Percentiles rank a stretch among this genome's conserved stretches.
Evolutionary conservation across 1,140 invertebrate species (phyloP).

Genomic region (Ectropis grisescens): DNA sequence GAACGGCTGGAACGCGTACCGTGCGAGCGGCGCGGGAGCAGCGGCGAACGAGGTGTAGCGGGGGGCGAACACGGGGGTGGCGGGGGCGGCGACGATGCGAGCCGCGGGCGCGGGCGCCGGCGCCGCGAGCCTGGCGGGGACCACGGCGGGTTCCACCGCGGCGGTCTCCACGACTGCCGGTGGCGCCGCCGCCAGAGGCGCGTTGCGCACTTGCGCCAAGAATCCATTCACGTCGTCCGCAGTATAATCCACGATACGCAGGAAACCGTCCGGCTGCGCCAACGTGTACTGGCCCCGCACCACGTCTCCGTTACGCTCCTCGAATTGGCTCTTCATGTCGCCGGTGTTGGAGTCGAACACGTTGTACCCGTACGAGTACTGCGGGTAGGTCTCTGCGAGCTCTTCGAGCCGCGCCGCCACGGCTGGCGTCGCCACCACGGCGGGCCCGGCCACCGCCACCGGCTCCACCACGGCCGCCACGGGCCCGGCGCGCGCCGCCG

Average conservation of each 20-base stretch:
- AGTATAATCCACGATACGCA: conserved; percentile 75
- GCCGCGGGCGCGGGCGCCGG: conserved; percentile 5
- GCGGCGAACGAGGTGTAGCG: not conserved
- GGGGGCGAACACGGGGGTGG: not conserved
- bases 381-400: conserved; percentile 73
- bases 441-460: conserved; percentile 42
- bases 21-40: too few relatives aligned
- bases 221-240: conserved; percentile 69
- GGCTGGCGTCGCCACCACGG: too few relatives aligned
- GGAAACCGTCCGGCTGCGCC: conserved; percentile 75
- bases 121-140: conserved; percentile 19
- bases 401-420: conserved; percentile 52
- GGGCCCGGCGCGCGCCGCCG: conserved; percentile 26
- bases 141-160: conserved; percentile 22
- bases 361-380: conserved; percentile 77
- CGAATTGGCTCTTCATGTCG: conserved; percentile 62
- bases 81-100: conserved; percentile 9
- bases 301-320: conserved; percentile 71
- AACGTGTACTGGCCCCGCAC: conserved; percentile 75
- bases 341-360: conserved; percentile 73
- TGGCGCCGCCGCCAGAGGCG: conserved; percentile 42
- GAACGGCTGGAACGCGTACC: too few relatives aligned
- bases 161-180: conserved; percentile 38
- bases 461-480: conserved; percentile 44
- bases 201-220: conserved; percentile 65